A percentile compares a stretch with the other conserved stretches of the same genome.
Conservation (phyloP, 2,797 vertebrate genomes). For the Acrossocheilus wenchowensis region DNA sequence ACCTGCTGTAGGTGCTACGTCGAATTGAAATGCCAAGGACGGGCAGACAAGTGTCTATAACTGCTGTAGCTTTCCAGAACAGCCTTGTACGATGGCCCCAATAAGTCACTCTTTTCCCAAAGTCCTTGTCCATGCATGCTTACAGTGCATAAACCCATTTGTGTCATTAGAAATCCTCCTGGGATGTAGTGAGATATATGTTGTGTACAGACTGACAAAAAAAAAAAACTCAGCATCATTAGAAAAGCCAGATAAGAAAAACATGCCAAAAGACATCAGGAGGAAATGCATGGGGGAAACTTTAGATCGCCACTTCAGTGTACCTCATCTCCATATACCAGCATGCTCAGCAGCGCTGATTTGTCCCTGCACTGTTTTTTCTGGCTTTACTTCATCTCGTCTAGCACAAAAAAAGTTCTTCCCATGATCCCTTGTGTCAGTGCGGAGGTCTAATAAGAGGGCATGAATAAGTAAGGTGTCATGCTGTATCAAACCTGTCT, state of each 20-base stretch:
- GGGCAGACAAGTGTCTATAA: slow-evolving; percentile 59
- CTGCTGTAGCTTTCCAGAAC: slow-evolving; percentile 63
- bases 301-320: slow-evolving; percentile 10
- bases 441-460: slow-evolving; percentile 53
- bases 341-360: slow-evolving; percentile 27
- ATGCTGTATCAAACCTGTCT: slow-evolving; percentile 52
- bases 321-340: slow-evolving; percentile 29
- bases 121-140: slow-evolving; percentile 43
- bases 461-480: slow-evolving; percentile 55
- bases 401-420: slow-evolving; percentile 36
- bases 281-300: not conserved
- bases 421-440: slow-evolving; percentile 36
- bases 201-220: slow-evolving; percentile 24
- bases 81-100: slow-evolving; percentile 51
- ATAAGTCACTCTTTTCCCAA: slow-evolving; percentile 45
- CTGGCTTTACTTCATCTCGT: slow-evolving; percentile 18
- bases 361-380: slow-evolving; percentile 9
- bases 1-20: slow-evolving; percentile 64
- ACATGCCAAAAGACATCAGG: slow-evolving; percentile 25
- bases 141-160: slow-evolving; percentile 20
- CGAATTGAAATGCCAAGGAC: slow-evolving; percentile 69
- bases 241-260: slow-evolving; percentile 35
- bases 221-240: slow-evolving; percentile 16
- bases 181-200: slow-evolving; percentile 23
- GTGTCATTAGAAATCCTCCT: slow-evolving; percentile 47